Evolutionary conservation across 2,113 vertebrate species (phyloP).

Genomic region (Channa maculata): DNA sequence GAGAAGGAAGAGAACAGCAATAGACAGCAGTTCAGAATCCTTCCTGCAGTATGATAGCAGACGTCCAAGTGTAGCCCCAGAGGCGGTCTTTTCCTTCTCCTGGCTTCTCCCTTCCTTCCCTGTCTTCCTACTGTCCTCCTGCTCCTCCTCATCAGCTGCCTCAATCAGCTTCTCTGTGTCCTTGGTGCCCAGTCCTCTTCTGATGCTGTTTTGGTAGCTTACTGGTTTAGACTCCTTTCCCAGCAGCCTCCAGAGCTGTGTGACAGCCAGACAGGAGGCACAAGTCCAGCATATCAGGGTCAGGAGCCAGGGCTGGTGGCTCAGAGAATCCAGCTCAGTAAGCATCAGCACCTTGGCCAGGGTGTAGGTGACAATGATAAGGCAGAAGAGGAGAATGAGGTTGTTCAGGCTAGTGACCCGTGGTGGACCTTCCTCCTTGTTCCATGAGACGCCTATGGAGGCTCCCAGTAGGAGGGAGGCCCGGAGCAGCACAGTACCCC

Average conservation of each 20-base stretch:
- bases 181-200: slow-evolving; percentile 16
- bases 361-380: slow-evolving; percentile 86
- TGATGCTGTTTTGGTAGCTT: neutral
- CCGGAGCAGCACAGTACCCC: slow-evolving; percentile 88
- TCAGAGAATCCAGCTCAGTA: slow-evolving; percentile 84
- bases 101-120: slow-evolving; percentile 4
- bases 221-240: slow-evolving; percentile 62
- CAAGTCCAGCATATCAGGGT: slow-evolving; percentile 92
- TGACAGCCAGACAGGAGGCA: slow-evolving; percentile 78
- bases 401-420: slow-evolving; percentile 79
- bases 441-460: slow-evolving; percentile 87
- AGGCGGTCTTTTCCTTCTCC: slow-evolving; percentile 66
- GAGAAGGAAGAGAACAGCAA: slow-evolving; percentile 90
- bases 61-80: slow-evolving; percentile 89
- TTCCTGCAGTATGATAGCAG: slow-evolving; percentile 91
- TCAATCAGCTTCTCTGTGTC: slow-evolving; percentile 73
- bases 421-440: slow-evolving; percentile 84
- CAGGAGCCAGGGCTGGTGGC: slow-evolving; percentile 88
- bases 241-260: slow-evolving; percentile 86
- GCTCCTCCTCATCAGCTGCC: slow-evolving; percentile 41
- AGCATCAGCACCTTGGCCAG: slow-evolving; percentile 93
- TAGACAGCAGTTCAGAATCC: slow-evolving; percentile 85
- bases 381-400: slow-evolving; percentile 83
- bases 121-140: slow-evolving; percentile 1
- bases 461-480: slow-evolving; percentile 88